These are phyloP conservation scores for Cyclophora albipunctata DNA, from an alignment of 2,888 invertebrate species.

Conservation along the genomic window DNA sequence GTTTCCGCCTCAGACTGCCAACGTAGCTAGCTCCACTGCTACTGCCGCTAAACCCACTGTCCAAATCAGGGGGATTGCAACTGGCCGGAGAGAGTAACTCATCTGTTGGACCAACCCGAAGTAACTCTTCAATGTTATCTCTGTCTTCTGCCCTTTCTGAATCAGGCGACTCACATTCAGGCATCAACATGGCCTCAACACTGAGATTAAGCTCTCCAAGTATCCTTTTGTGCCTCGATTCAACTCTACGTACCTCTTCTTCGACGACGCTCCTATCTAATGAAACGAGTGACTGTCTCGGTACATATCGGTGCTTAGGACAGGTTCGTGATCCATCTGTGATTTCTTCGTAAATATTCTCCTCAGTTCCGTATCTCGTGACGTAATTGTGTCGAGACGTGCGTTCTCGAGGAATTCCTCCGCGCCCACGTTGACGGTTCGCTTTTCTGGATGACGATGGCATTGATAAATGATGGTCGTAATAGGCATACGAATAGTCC, in stretches of 20 bases:
- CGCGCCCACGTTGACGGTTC: slow-evolving; percentile 62
- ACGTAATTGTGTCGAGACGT: slow-evolving; percentile 81
- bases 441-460: slow-evolving; percentile 69
- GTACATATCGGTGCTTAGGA: slow-evolving; percentile 66
- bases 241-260: slow-evolving; percentile 89
- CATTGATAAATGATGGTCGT: slow-evolving; percentile 82
- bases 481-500: slow-evolving; percentile 91
- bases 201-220: slow-evolving; percentile 90
- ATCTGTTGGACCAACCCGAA: slow-evolving; percentile 82
- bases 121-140: slow-evolving; percentile 78
- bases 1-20: slow-evolving; percentile 78
- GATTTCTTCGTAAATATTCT: slow-evolving; percentile 89
- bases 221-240: slow-evolving; percentile 87
- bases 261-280: slow-evolving; percentile 84
- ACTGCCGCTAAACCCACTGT: slow-evolving; percentile 89
- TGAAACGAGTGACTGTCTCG: slow-evolving; percentile 78
- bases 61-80: slow-evolving; percentile 80
- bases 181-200: slow-evolving; percentile 94
- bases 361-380: slow-evolving; percentile 88
- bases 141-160: slow-evolving; percentile 78
- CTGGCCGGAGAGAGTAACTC: slow-evolving; percentile 82
- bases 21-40: slow-evolving; percentile 88
- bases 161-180: slow-evolving; percentile 79
- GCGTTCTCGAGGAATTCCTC: slow-evolving; percentile 57
- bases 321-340: slow-evolving; percentile 77